phyloP scores from a whole-genome alignment of 2,797 vertebrate genomes.

The Cossypha niveicapilla region DNA sequence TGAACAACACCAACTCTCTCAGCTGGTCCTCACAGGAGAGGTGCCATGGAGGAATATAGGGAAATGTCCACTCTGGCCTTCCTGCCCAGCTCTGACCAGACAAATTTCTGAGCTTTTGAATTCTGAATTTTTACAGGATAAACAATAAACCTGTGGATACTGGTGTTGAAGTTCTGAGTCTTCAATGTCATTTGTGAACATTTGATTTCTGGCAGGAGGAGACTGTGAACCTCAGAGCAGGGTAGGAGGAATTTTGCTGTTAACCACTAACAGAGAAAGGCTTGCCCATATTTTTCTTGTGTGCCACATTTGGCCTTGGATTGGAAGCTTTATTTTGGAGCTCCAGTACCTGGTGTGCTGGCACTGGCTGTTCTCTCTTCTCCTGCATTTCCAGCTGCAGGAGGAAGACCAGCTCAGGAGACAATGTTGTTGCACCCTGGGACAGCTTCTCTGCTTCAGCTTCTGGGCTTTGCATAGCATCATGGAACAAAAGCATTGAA shows the following conservation, averaged over 20 bases:
- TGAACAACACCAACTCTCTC: not conserved
- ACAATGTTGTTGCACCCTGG: not conserved
- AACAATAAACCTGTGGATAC: not conserved
- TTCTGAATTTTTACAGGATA: not conserved
- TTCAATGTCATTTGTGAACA: accelerated
- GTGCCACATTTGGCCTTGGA: not conserved
- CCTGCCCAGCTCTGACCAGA: not conserved
- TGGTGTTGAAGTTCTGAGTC: not conserved
- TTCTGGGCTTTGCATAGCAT: not conserved
- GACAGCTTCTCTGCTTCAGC: not conserved
- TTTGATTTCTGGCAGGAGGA: not conserved
- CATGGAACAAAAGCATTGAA: not conserved
- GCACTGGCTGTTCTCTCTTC: not conserved
- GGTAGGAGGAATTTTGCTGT: not conserved
- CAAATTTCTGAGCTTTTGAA: not conserved
- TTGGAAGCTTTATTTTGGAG: not conserved
- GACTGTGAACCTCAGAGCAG: not conserved
- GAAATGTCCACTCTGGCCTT: not conserved
- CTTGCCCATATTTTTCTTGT: not conserved
- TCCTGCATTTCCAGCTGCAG: not conserved
- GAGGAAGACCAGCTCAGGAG: not conserved
- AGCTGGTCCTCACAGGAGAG: not conserved
- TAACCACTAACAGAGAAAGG: not conserved
- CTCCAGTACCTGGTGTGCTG: not conserved
- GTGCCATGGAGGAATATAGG: not conserved